Percentiles rank a stretch among this genome's conserved stretches.
Conservation (phyloP, 2,113 vertebrate genomes). For the Triplophysa dalaica region DNA sequence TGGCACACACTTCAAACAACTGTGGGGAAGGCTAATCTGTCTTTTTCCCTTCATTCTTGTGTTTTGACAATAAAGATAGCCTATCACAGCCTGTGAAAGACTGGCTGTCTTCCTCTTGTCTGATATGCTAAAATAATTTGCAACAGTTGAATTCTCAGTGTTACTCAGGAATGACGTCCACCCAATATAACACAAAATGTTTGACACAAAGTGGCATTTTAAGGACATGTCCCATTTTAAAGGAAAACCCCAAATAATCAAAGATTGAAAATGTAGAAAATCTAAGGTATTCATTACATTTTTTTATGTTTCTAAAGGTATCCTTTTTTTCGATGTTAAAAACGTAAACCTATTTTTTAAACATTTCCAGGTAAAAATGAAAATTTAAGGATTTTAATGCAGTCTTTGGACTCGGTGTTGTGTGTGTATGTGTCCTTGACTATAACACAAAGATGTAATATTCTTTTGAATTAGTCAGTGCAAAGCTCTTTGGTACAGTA, state of each 20-base stretch:
- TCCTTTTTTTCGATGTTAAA: too few species aligned
- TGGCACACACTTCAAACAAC: slow-evolving; percentile 78
- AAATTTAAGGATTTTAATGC: too few species aligned
- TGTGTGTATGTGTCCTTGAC: too few species aligned
- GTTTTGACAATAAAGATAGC: slow-evolving; percentile 82
- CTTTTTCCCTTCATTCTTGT: slow-evolving; percentile 74
- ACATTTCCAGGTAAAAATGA: too few species aligned
- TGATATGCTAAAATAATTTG: slow-evolving; percentile 61
- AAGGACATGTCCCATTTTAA: not conserved
- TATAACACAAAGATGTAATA: not conserved
- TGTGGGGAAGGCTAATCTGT: slow-evolving; percentile 76
- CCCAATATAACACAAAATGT: slow-evolving; percentile 4
- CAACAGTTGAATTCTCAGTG: slow-evolving; percentile 56
- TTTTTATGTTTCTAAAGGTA: too few species aligned
- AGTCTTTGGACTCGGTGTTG: too few species aligned
- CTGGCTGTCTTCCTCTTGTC: slow-evolving; percentile 69
- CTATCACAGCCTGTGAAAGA: slow-evolving; percentile 75
- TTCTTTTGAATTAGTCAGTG: not conserved
- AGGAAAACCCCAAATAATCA: too few species aligned
- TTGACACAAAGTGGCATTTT: not conserved
- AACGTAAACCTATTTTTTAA: too few species aligned
- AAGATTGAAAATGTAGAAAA: too few species aligned
- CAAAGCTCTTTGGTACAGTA: slow-evolving; percentile 1
- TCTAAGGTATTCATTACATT: too few species aligned
- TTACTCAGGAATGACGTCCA: slow-evolving; percentile 56